These are phyloP conservation scores for Drosophila saltans DNA, from an alignment of 1,140 invertebrate species.

Conservation along the genomic window DNA sequence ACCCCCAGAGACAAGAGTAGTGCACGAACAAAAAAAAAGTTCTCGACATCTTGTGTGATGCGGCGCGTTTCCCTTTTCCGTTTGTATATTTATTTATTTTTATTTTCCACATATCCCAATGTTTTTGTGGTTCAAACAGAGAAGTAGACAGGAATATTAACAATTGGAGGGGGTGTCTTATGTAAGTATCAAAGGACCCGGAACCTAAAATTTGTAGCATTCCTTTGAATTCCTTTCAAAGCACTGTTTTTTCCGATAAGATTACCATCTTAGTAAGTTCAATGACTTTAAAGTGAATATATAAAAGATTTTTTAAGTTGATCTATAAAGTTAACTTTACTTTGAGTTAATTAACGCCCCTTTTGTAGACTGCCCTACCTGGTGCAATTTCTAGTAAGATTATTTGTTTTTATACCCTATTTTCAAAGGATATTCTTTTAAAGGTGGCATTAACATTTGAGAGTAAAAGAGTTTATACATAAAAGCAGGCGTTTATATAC, in stretches of 20 bases:
- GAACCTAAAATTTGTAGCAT: too few relatives aligned
- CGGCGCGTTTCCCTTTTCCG: conserved; percentile 78
- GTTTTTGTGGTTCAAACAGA: background rate
- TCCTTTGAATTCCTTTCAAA: too few relatives aligned
- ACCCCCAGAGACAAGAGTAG: background rate
- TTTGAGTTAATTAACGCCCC: background rate
- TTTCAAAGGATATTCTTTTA: background rate
- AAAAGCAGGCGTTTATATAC: background rate
- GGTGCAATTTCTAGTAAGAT: background rate
- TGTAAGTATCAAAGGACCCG: too few relatives aligned
- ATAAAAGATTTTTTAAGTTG: too few relatives aligned
- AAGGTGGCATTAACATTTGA: background rate
- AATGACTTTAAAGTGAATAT: too few relatives aligned
- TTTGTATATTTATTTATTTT: conserved; percentile 66
- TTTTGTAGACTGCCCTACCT: background rate
- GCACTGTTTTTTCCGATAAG: too few relatives aligned
- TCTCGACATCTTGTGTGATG: conserved; percentile 51
- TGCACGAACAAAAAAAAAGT: background rate
- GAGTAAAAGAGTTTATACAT: background rate
- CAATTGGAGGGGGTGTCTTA: background rate
- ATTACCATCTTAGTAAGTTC: too few relatives aligned
- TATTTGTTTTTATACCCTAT: background rate
- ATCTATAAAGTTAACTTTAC: too few relatives aligned
- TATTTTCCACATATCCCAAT: conserved; percentile 25
- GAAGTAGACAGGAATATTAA: background rate